A percentile compares a stretch with the other conserved stretches of the same genome.
phyloP scores from a whole-genome alignment of 2,113 vertebrate species.

The Albula goreensis region DNA sequence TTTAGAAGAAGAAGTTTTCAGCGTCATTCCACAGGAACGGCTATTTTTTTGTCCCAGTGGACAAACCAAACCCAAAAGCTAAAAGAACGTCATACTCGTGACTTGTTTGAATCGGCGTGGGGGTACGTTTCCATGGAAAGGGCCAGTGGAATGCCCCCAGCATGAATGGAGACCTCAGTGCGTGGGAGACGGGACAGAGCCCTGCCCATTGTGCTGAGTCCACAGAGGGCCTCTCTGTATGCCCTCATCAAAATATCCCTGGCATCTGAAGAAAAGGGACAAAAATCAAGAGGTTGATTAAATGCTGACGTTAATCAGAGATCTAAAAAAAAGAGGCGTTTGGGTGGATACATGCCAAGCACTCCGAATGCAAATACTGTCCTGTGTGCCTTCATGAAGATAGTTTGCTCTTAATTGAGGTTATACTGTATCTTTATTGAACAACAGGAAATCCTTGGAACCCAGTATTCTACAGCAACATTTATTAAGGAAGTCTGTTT shows the following conservation, averaged over 20 bases:
- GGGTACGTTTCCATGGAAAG: slow-evolving; percentile 16
- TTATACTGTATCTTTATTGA: background rate
- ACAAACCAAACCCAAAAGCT: background rate
- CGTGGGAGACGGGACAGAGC: slow-evolving; percentile 8
- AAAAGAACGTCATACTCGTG: slow-evolving; percentile 3
- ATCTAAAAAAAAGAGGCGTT: background rate
- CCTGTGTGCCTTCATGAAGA: background rate
- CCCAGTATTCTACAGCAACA: background rate
- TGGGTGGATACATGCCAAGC: background rate
- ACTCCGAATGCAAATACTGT: background rate
- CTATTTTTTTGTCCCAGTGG: background rate
- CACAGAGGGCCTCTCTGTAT: background rate
- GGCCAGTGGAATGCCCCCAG: background rate
- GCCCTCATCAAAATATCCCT: background rate
- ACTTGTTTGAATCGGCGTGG: background rate
- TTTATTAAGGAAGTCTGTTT: background rate
- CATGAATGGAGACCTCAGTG: slow-evolving; percentile 10
- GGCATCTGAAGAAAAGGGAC: background rate
- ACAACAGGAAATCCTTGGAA: background rate
- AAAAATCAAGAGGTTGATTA: background rate
- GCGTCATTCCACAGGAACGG: background rate
- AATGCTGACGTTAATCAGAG: background rate
- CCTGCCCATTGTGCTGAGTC: background rate
- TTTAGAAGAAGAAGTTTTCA: background rate
- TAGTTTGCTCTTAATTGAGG: background rate